Evolutionary conservation across 2,888 invertebrate species (phyloP).

Genomic region (Geophilus truncorum): DNA sequence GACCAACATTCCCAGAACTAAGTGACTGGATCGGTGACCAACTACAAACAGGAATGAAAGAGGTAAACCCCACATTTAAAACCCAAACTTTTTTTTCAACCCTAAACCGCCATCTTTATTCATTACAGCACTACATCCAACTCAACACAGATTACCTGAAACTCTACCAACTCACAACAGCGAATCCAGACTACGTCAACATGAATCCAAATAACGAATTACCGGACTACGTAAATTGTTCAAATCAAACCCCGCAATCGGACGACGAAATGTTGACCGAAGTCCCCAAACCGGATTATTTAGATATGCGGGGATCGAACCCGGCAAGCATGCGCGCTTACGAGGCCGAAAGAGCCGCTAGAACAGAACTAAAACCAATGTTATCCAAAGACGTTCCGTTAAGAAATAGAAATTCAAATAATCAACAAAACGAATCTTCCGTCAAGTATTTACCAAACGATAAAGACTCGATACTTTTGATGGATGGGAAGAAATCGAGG

Average conservation of each 20-base stretch:
- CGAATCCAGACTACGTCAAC: slow-evolving; percentile 29
- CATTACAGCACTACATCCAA: slow-evolving; percentile 34
- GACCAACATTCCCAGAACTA: slow-evolving; percentile 33
- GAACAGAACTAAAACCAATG: slow-evolving; percentile 25
- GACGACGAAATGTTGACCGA: neutral
- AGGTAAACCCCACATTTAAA: neutral
- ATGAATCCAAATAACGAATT: neutral
- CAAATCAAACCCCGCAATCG: neutral
- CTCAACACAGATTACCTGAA: slow-evolving; percentile 34
- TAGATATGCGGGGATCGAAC: slow-evolving; percentile 28
- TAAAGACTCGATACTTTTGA: neutral
- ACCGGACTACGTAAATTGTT: slow-evolving; percentile 4
- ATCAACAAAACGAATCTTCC: neutral
- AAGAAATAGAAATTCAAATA: neutral
- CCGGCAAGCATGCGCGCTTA: slow-evolving; percentile 2
- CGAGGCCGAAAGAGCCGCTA: neutral
- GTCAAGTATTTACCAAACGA: neutral
- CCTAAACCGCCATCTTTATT: too few species aligned
- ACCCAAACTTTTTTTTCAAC: neutral
- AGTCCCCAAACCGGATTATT: neutral
- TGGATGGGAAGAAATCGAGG: neutral
- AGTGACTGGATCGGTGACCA: slow-evolving; percentile 15
- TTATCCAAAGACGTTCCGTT: neutral
- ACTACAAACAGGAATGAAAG: neutral
- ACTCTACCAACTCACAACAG: slow-evolving; percentile 20